Evolutionary conservation across 2,888 invertebrate genomes (phyloP).

Genomic region (Incurvaria masculella): DNA sequence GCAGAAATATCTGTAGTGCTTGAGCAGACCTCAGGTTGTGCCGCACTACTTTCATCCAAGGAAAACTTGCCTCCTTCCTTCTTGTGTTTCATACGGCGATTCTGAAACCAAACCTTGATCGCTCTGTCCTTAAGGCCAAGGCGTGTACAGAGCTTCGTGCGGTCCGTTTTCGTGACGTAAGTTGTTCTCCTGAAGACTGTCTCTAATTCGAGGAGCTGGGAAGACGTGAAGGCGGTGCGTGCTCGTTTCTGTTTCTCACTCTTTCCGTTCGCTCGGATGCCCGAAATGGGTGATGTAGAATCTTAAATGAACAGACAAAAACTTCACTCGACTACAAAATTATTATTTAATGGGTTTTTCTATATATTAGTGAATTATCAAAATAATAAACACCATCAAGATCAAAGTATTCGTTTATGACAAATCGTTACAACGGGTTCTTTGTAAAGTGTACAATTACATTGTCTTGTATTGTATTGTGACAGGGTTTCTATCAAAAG

Average conservation of each 20-base stretch:
- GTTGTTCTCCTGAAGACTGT: conserved; percentile 63
- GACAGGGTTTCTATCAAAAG: too few species aligned
- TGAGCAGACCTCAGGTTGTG: not conserved
- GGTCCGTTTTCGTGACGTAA: conserved; percentile 66
- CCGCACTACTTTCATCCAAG: not conserved
- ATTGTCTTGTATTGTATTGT: too few species aligned
- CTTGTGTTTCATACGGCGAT: conserved; percentile 72
- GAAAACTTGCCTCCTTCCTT: conserved; percentile 38
- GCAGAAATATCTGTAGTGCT: not conserved
- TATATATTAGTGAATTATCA: too few species aligned
- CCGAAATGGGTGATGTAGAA: too few species aligned
- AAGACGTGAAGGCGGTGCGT: conserved; percentile 70
- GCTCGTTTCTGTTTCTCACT: conserved; percentile 53
- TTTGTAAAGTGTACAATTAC: too few species aligned
- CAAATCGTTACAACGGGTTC: too few species aligned
- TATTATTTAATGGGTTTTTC: too few species aligned
- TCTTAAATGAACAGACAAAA: too few species aligned
- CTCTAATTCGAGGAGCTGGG: conserved; percentile 68
- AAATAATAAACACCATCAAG: too few species aligned
- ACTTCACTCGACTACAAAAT: too few species aligned
- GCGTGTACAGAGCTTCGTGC: conserved; percentile 60
- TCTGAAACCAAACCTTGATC: conserved; percentile 85
- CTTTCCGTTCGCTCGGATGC: too few species aligned
- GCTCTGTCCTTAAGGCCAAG: conserved; percentile 68
- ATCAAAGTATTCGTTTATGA: too few species aligned